A percentile compares a stretch with the other conserved stretches of the same genome.
Conservation (phyloP, 2,113 vertebrate genomes). For the Tursiops truncatus region DNA sequence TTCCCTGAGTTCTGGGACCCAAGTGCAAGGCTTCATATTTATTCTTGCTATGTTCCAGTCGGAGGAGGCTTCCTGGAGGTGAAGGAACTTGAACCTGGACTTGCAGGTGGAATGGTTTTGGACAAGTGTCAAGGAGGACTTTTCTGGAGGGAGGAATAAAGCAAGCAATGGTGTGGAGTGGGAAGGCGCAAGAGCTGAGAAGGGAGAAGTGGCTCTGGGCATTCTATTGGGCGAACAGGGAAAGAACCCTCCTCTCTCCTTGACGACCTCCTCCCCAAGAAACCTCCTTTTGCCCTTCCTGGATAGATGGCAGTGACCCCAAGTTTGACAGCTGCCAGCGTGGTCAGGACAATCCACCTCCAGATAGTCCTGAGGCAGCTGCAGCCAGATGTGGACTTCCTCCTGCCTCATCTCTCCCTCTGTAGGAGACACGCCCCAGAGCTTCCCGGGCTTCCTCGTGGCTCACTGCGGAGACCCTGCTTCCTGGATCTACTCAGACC, state of each 20-base stretch:
- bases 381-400: background rate
- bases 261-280: background rate
- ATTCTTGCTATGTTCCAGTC: background rate
- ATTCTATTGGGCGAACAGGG: too few species aligned
- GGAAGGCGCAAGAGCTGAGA: background rate
- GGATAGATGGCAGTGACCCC: too few species aligned
- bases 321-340: background rate
- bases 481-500: conserved; percentile 85
- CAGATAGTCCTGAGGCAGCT: background rate
- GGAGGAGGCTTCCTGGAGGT: background rate
- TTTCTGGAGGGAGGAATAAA: background rate
- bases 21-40: background rate
- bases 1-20: background rate
- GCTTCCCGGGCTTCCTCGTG: conserved; percentile 82
- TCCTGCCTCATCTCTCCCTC: background rate
- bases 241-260: background rate
- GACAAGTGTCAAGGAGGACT: background rate
- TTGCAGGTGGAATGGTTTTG: background rate
- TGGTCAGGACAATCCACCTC: background rate
- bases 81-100: background rate
- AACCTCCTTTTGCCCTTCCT: background rate
- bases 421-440: conserved; percentile 83
- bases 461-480: conserved; percentile 80
- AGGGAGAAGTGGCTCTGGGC: background rate
- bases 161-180: background rate